Conservation (phyloP, 1,140 invertebrate species). For the Drosophila auraria region DNA sequence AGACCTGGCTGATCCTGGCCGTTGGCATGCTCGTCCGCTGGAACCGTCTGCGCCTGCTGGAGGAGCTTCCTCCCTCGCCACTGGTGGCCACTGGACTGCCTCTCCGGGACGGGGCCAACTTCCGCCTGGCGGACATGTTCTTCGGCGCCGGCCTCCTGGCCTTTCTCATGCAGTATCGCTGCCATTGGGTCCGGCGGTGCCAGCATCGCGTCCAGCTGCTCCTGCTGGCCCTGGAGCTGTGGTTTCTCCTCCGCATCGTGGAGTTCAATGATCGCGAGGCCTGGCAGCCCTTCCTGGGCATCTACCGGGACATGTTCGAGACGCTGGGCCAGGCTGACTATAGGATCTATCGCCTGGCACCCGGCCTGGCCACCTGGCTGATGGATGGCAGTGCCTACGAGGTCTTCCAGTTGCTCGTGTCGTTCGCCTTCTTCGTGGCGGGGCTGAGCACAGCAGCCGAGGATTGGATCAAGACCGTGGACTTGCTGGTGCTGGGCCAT, state of each 20-base stretch:
- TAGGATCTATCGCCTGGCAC: background rate
- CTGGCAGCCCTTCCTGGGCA: constrained; percentile 1
- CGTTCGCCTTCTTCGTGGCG: background rate
- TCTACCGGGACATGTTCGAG: constrained; percentile 10
- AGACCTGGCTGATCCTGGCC: background rate
- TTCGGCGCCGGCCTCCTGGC: constrained; percentile 1
- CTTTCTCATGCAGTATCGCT: background rate
- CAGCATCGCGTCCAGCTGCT: background rate
- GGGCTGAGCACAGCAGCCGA: background rate
- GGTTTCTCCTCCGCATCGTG: background rate
- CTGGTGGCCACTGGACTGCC: too few species aligned
- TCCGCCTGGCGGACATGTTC: background rate
- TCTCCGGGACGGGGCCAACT: accelerated
- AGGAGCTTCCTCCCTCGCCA: background rate
- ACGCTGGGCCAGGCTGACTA: background rate
- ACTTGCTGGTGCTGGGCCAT: background rate
- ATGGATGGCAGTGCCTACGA: background rate
- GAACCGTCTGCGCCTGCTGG: background rate
- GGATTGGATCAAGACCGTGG: background rate
- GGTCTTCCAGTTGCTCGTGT: constrained; percentile 3
- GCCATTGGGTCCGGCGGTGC: background rate
- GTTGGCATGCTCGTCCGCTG: background rate
- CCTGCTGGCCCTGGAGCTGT: background rate
- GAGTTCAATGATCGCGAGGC: background rate
- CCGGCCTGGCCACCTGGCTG: background rate